Evolutionary conservation across 1,140 invertebrate genomes (phyloP).

Genomic region (Melitaea cinxia): DNA sequence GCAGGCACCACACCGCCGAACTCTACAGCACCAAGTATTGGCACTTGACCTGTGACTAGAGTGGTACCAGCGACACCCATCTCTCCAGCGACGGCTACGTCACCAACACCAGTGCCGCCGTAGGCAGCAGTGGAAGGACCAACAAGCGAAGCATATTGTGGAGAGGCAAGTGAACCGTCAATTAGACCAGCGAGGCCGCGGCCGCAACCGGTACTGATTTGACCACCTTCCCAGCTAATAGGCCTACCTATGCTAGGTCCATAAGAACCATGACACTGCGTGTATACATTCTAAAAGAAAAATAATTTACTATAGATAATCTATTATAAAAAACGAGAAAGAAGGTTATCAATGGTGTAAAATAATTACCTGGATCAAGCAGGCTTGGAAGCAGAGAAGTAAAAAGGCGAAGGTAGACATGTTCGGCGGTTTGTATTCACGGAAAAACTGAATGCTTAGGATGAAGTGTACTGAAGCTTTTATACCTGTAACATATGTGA

Average conservation of each 20-base stretch:
- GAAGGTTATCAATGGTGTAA: neutral
- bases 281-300: conserved; percentile 13
- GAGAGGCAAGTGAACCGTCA: neutral
- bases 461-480: neutral
- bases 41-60: conserved; percentile 45
- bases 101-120: conserved; percentile 51
- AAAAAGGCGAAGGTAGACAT: conserved; percentile 44
- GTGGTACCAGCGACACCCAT: conserved; percentile 56
- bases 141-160: neutral
- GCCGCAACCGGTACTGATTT: no score
- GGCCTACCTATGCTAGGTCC: neutral
- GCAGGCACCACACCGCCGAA: conserved; percentile 49
- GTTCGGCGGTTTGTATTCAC: conserved; percentile 14
- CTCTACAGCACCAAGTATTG: conserved; percentile 37
- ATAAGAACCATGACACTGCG: conserved; percentile 1
- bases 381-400: conserved; percentile 42
- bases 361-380: conserved; percentile 46
- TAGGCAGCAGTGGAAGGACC: conserved; percentile 29
- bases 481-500: neutral
- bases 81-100: conserved; percentile 52
- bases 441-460: neutral
- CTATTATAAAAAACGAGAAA: neutral
- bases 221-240: neutral
- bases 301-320: neutral
- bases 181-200: neutral